Evolutionary conservation across 1,140 invertebrate genomes (phyloP), one percentile per base, ranked within the genome.

Genomic region (Frieseomelitta varia): DNA sequence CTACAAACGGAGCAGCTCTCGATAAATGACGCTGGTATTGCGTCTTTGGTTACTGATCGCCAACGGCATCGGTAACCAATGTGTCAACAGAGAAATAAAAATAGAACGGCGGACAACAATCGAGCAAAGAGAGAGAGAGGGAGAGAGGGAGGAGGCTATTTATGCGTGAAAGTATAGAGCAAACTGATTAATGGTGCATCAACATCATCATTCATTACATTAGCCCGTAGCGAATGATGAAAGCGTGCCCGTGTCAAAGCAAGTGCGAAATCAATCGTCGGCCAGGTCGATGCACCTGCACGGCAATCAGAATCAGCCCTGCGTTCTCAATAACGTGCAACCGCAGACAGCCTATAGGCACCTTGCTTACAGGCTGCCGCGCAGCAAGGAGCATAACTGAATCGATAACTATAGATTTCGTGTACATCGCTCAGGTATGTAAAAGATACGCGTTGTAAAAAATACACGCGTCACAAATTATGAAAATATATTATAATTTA

Each of bases 181-280:
- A 34, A 1, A 19, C 55, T 75, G 69, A 85, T 77, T 71, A 85
- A 80, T 85, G 69, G 24, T 17, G 75, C 82, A 76, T 69, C 67
- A 79, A 61, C 61, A 72, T 75, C 74, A 82, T 87, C 77, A 67
- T 87, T 85, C 85, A 82, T 88, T 79, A 82, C 79, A 85, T 87
- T 87, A 87, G 77, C 55, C 73, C 61, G 84, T 71, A 69, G 77
- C 76, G 61, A 74, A 79, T 77, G 78, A 81, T 77, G 67, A 85
- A 87, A 87, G 69, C 85, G 85, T 65, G 82, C 72, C 8, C 83
- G 82, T 81, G 81, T 85, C 81, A 84, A 78, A 87, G 81, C 86
- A 81, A 85, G 84, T 85, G 86, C 61, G 84, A 85, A 87, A 87
- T 87, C 86, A 87, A 87, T 87, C 86, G 86, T 72, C 65, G 51